These are phyloP conservation scores for Chymomyza amoena DNA, from an alignment of 2,888 invertebrate genomes.

Conservation along the genomic window DNA sequence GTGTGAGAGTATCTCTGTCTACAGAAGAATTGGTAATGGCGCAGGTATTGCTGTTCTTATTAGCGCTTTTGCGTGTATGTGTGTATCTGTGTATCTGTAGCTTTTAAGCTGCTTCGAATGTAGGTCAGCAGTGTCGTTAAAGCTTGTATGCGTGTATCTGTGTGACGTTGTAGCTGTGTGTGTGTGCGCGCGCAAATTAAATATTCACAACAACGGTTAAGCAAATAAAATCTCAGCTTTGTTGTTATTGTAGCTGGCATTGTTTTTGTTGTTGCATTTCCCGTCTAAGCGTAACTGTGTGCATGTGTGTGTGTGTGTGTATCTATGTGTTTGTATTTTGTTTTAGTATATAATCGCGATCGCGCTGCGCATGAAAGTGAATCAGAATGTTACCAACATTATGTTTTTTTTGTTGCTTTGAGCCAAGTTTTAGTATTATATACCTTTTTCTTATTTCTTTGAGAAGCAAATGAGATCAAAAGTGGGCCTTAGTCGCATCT, in stretches of 20 bases:
- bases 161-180: constrained; percentile 16
- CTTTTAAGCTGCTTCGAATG: constrained; percentile 59
- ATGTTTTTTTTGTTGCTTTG: constrained; percentile 16
- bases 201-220: constrained; percentile 69
- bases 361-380: constrained; percentile 67
- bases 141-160: constrained; percentile 21
- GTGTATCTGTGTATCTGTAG: constrained; percentile 38
- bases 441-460: constrained; percentile 34
- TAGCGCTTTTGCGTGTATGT: constrained; percentile 12
- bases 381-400: constrained; percentile 60
- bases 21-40: constrained; percentile 62
- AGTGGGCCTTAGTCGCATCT: constrained; percentile 68
- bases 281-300: constrained; percentile 30
- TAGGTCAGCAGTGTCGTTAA: constrained; percentile 70
- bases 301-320: constrained; percentile 11
- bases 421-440: not conserved
- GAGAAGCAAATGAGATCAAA: constrained; percentile 69
- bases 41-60: constrained; percentile 48
- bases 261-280: constrained; percentile 37
- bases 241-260: constrained; percentile 22
- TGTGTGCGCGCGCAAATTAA: constrained; percentile 65
- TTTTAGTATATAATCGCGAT: constrained; percentile 51
- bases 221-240: constrained; percentile 67
- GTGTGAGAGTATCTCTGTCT: constrained; percentile 13
- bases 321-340: constrained; percentile 15